Evolutionary conservation across 2,797 vertebrate species (phyloP), one percentile per base, ranked within the genome.

Genomic region (Cossypha dichroa): DNA sequence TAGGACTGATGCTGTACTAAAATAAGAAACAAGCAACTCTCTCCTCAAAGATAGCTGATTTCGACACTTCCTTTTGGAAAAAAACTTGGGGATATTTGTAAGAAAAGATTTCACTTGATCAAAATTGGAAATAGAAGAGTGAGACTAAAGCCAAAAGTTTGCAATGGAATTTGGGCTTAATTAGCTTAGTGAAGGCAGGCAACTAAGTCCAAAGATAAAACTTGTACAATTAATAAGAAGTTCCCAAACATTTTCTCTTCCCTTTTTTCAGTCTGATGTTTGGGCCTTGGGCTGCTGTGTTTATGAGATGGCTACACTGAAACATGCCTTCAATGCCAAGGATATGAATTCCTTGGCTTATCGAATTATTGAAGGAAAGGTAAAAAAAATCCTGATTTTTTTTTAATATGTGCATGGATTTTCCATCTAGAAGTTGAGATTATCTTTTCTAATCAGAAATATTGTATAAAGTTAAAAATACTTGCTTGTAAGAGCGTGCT

Each of bases 341-440:
- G 99, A 99, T 97, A 99, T 99, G 99, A 99, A 99, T 97, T 99
- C 99, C 55, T 98, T 99, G 94, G 99, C 99, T 72, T 99, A 99
- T 94, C 98, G 98, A 80, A 99, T 99, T 82, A 99, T 99, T 73
- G 99, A 99, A 98, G 99, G 99, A 97, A 99, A 99, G 99, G 99
- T 99, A 98, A 97, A 91, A 97, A 91, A 85, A 54, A n/a, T 54
- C 67, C 26, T 58, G 1, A 5, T 0, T 0, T 6, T 60, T 36
- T 94, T 88, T 51, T 51, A 26, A 5, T 16, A 3, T 58, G 15
- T 78, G 40, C 54, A 92, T 80, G 25, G 11, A 23, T 75, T 77
- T 80, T 85, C 43, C 72, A 1, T 23, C 20, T 76, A 25, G 40
- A 66, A 59, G 2, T 51, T 16, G 38, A 77, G 40, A 21, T 77